Percentiles rank a stretch among this genome's conserved stretches.
These are phyloP conservation scores for Rhadinocentrus ornatus DNA, from an alignment of 2,797 vertebrate species.

Conservation along the genomic window DNA sequence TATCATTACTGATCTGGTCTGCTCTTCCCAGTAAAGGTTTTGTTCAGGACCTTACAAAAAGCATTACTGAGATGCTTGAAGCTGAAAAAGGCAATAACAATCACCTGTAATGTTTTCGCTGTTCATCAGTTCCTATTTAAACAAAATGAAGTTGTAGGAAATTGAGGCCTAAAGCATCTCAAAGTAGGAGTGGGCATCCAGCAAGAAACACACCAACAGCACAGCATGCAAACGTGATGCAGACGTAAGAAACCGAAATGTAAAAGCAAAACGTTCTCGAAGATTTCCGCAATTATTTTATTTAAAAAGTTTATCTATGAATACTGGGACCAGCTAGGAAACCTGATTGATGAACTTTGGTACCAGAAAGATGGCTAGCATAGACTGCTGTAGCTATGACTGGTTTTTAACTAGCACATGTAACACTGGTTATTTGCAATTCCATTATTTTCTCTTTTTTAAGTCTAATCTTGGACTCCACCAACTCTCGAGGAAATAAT, in stretches of 20 bases:
- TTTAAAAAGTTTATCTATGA: too few relatives aligned
- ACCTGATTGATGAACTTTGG: neutral
- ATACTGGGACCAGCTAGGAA: neutral
- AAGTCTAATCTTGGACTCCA: neutral
- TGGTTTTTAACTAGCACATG: neutral
- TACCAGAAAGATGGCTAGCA: too few relatives aligned
- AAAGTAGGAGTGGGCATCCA: too few relatives aligned
- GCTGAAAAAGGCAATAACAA: too few relatives aligned
- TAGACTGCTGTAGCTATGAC: neutral
- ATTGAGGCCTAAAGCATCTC: neutral
- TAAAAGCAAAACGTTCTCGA: neutral
- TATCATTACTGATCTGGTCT: too few relatives aligned
- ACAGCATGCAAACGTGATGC: neutral
- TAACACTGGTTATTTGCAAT: neutral
- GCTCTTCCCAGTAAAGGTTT: too few relatives aligned
- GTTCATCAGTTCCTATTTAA: neutral
- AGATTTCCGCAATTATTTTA: neutral
- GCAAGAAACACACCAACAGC: too few relatives aligned
- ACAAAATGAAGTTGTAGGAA: neutral
- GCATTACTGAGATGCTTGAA: too few relatives aligned
- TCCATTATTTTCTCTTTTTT: too few relatives aligned
- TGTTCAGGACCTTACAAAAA: too few relatives aligned
- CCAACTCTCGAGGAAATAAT: neutral
- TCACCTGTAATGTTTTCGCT: too few relatives aligned
- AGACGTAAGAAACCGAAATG: neutral